A percentile compares a stretch with the other conserved stretches of the same genome.
Evolutionary conservation across 2,888 invertebrate species (phyloP).

Genomic region (Napeogenes inachia): DNA sequence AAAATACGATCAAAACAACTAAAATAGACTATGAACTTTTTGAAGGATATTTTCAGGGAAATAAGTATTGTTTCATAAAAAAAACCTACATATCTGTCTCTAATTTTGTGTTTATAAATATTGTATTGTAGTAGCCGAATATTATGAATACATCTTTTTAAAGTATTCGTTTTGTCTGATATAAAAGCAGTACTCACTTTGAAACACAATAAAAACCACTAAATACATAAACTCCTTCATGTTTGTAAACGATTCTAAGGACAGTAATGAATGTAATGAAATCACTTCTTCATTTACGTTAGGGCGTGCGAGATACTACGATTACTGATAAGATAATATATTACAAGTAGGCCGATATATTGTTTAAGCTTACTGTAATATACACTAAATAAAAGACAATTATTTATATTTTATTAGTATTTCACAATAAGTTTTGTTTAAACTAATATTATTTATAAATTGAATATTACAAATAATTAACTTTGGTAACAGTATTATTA

Average conservation of each 20-base stretch:
- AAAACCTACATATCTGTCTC: too few species aligned
- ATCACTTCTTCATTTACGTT: slow-evolving; percentile 17
- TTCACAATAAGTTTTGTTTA: too few species aligned
- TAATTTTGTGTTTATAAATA: too few species aligned
- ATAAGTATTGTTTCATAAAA: too few species aligned
- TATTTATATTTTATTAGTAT: slow-evolving; percentile 12
- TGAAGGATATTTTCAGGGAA: too few species aligned
- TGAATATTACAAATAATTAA: too few species aligned
- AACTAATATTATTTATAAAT: too few species aligned
- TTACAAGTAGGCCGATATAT: slow-evolving; percentile 38
- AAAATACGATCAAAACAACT: too few species aligned
- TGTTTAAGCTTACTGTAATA: slow-evolving; percentile 10
- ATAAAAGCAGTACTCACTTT: slow-evolving; percentile 46
- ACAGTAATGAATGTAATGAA: slow-evolving; percentile 16
- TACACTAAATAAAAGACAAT: slow-evolving; percentile 1
- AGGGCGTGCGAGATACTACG: slow-evolving; percentile 26
- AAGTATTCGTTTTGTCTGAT: neutral
- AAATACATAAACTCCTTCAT: slow-evolving; percentile 41
- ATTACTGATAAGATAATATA: slow-evolving; percentile 56
- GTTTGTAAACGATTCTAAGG: slow-evolving; percentile 35
- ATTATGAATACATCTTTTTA: slow-evolving; percentile 6
- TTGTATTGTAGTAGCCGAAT: slow-evolving; percentile 14
- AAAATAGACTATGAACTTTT: too few species aligned
- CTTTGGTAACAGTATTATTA: too few species aligned
- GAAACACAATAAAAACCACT: slow-evolving; percentile 31